Evolutionary conservation across 2,797 vertebrate species (phyloP), one percentile per base, ranked within the genome.

Genomic region (Anas capensis): DNA sequence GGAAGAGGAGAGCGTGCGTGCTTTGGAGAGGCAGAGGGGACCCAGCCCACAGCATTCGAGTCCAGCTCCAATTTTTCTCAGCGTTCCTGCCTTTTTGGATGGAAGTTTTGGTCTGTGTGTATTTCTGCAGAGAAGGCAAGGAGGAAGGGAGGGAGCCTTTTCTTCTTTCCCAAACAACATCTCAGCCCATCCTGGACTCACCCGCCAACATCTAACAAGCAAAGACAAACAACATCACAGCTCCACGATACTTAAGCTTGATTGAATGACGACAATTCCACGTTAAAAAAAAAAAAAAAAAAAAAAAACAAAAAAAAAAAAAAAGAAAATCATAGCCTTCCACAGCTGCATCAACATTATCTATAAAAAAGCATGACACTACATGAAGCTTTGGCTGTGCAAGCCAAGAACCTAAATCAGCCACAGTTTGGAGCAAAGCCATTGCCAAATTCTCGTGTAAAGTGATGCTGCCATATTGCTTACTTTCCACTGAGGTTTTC

Each of bases 401-500:
- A 86, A 92, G 86, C 92, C 93, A 96, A 91, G 93, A 88, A 82
- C 93, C 95, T 93, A 88, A 96, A 96, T 92, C 95, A 96, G 97
- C 87, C 85, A 62, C 3, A 27, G 94, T 89, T 87, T 97, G 97
- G 98, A 97, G 95, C 0, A 4, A 62, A 82, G 96, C 97, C 98
- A 96, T 86, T n/a, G 57, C 94, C 93, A 90, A 94, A 94, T 86
- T 95, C 92, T 95, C 40, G 2, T 85, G 94, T 93, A 91, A 97
- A 97, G 96, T 2, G 11, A 96, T 95, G 95, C 96, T 83, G 94
- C 92, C 88, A 95, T 96, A 94, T 96, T 95, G 95, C 97, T 97
- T 96, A 96, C 96, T 97, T 97, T 97, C 97, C 97, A 96, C 94
- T 92, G 96, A 97, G 96, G 95, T 93, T 97, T 97, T 95, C 96